These are phyloP conservation scores for Coenonympha glycerion DNA, from an alignment of 2,888 invertebrate genomes.

Conservation along the genomic window DNA sequence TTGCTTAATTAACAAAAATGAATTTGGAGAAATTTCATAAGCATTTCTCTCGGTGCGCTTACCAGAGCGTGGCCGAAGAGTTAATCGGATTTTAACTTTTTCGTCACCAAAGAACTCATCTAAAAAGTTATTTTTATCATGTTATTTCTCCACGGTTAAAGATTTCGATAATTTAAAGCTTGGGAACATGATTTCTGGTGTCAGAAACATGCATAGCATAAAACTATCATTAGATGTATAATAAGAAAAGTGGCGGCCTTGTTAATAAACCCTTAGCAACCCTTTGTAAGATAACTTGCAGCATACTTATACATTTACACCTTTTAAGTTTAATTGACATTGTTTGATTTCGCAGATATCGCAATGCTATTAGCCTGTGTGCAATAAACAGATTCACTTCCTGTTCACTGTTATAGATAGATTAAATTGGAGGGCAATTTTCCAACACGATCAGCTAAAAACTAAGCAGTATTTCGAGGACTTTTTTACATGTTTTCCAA, in stretches of 20 bases:
- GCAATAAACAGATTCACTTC: too few species aligned
- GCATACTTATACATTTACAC: too few species aligned
- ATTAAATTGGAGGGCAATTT: too few species aligned
- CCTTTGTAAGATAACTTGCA: too few species aligned
- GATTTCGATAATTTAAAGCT: neutral
- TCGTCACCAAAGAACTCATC: constrained; percentile 3
- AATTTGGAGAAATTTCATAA: constrained; percentile 1
- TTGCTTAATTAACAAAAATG: too few species aligned
- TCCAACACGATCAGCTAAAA: too few species aligned
- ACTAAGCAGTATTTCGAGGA: neutral
- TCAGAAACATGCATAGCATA: neutral
- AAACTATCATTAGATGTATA: neutral
- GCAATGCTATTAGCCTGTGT: too few species aligned
- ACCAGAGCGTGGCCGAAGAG: constrained; percentile 15
- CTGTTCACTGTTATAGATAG: too few species aligned
- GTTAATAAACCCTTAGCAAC: too few species aligned
- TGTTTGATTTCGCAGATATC: too few species aligned
- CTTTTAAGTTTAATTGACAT: too few species aligned
- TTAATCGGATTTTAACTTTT: constrained; percentile 6
- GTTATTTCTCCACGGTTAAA: neutral
- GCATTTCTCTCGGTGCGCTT: constrained; percentile 2
- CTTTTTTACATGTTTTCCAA: neutral
- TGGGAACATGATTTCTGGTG: neutral
- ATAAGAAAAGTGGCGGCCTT: neutral
- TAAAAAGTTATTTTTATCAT: neutral